phyloP scores from a whole-genome alignment of 2,888 invertebrate genomes.

The Drosophila rellima region DNA sequence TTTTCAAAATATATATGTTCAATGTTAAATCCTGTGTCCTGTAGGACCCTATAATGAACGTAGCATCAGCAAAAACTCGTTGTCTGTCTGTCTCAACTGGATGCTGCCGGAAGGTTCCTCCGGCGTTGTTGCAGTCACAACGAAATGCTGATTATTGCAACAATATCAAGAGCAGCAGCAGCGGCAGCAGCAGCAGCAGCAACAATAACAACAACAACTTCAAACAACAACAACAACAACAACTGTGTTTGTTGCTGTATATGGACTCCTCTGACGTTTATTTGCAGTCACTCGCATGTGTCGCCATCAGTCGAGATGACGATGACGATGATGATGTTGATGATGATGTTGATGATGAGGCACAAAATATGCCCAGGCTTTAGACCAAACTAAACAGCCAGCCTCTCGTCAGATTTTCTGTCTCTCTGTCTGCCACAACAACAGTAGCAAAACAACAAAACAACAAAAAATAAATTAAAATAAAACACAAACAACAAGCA shows the following conservation, averaged over 20 bases:
- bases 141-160: constrained; percentile 69
- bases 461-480: constrained; percentile 44
- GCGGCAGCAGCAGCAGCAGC: constrained; percentile 9
- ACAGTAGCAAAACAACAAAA: constrained; percentile 27
- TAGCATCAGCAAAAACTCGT: constrained; percentile 30
- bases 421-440: constrained; percentile 41
- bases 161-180: constrained; percentile 51
- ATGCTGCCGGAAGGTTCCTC: constrained; percentile 40
- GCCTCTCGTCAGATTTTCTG: constrained; percentile 29
- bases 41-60: constrained; percentile 11
- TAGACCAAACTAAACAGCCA: constrained; percentile 69
- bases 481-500: constrained; percentile 47
- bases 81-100: constrained; percentile 17
- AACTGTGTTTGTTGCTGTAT: constrained; percentile 8
- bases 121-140: constrained; percentile 21
- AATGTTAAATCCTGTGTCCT: not conserved
- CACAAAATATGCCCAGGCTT: constrained; percentile 71
- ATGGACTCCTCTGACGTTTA: constrained; percentile 55
- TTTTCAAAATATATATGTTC: not conserved
- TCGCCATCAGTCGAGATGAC: constrained; percentile 57
- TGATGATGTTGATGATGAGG: constrained; percentile 54
- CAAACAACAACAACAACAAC: constrained; percentile 21
- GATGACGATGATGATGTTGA: no score
- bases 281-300: constrained; percentile 77
- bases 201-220: constrained; percentile 17